Base-by-base conservation (phyloP, 2,888 invertebrate species). In the Zaprionus lineosus region DNA sequence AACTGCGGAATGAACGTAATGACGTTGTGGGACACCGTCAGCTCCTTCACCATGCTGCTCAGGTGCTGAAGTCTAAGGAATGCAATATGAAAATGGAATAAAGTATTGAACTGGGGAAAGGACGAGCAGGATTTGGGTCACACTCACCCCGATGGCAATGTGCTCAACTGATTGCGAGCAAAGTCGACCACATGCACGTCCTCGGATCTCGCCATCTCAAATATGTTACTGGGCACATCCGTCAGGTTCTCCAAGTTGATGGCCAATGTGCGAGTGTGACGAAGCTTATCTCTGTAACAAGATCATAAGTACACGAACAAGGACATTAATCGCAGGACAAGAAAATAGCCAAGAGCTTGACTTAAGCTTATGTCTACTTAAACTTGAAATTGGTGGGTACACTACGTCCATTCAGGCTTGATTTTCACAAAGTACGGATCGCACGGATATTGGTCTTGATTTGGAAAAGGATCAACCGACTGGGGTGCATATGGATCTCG, bases 131-230 rank as follows among this genome's bases (percentile, higher is more conserved):
- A 3, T 3, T 0, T 34, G 3, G 6, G 2, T n/a, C 0, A 5
- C 9, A 87, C 88, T 89, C 90, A 94, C 96, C 94, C 93, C 8
- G 89, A 78, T 5, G 97, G 96, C 68, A 97, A 87, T 1, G 91
- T 84, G 1, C 90, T 89, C 0, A 98, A 91, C 79, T 92, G 93
- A 90, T 98, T 98, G 89, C 94, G 95, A 58, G 95, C 95, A 58
- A 97, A 90, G 90, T 97, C 97, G 5, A 97, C 92, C 40, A 93
- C 92, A 47, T 92, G 93, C 5, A 96, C 95, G 61, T 93, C 92
- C 0, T 94, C 95, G 46, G 92, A 92, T 7, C 91, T 91, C 2
- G 96, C 97, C 52, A 94, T 91, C 52, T 91, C 89, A 87, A 96
- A 94, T 12, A 96, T 92, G 47, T 94, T 92, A 8, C 93, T 93